Conservation (phyloP, 2,888 invertebrate genomes). For the Drosophila demipolita region DNA sequence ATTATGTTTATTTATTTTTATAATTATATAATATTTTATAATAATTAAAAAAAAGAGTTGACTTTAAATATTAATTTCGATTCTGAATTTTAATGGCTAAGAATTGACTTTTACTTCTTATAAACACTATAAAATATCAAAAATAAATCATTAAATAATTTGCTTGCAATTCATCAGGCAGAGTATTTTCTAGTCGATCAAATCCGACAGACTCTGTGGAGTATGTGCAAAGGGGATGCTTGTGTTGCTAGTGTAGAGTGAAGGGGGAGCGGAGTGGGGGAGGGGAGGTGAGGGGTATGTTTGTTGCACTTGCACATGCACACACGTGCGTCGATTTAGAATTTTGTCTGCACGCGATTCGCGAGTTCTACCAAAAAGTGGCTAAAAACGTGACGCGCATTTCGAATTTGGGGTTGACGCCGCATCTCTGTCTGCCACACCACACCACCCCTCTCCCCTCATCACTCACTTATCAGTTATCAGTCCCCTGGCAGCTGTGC, state of each 20-base stretch:
- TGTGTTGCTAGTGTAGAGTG: not conserved
- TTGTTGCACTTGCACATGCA: constrained; percentile 42
- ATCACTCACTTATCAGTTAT: not conserved
- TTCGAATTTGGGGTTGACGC: constrained; percentile 45
- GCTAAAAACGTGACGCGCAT: constrained; percentile 71
- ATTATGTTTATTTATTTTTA: too few species aligned
- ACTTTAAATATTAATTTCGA: not conserved
- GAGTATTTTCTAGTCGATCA: not conserved
- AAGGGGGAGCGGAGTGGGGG: too few species aligned
- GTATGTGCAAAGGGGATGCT: not conserved
- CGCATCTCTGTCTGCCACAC: not conserved
- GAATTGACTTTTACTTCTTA: not conserved
- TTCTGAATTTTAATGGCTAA: not conserved
- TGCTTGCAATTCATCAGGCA: not conserved
- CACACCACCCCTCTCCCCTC: not conserved
- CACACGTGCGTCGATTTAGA: constrained; percentile 61
- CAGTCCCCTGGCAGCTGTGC: constrained; percentile 8
- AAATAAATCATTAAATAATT: not conserved
- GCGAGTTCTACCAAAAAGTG: constrained; percentile 55
- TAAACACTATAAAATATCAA: not conserved
- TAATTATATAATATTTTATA: too few species aligned
- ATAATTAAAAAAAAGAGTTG: not conserved
- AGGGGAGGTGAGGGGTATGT: not conserved
- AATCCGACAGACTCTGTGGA: not conserved
- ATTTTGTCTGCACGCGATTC: constrained; percentile 63